Base-by-base conservation (phyloP, 64 coral and sea anemone species). In the Astreopora myriophthalma region DNA sequence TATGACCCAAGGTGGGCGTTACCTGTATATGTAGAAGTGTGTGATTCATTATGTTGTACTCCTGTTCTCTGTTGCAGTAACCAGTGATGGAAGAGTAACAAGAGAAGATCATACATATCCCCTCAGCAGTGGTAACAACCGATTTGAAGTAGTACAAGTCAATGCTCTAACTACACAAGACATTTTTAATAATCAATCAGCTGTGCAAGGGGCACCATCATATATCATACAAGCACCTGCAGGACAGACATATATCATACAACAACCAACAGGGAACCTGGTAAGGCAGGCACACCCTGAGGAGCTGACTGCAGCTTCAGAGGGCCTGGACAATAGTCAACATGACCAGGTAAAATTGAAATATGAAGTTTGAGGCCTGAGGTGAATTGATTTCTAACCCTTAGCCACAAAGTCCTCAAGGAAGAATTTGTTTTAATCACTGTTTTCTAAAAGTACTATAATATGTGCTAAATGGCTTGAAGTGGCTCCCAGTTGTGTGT, bases 221-320 rank as follows among this genome's bases (percentile, higher is more conserved):
- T 96, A 94, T 40, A 96, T 96, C 14, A 94, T 96, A 51, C 95
- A 96, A 39, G 85, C 95, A 29, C 77, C 89, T 34, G 63, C 95
- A 44, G 95, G 91, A 37, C 91, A 96, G 86, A 96, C 95, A 3
- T 96, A 96, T 65, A 96, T 96, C 32, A 96, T 96, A 73, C 95
- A 96, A 19, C 92, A 93, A 39, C 91, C 95, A 12, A 34, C 95
- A 6, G 73, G 90, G 31, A 86, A 84, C 24, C 80, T 93, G 23
- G 87, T 96, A n/a, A 96, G 94, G 66, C 86, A 89, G 58, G 40
- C 84, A 20, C 66, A 86, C 42, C 58, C 33, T 27, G 57, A 26
- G 6, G 92, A 94, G 42, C 64, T 94, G 6, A 64, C 92, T 0
- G 36, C 68, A 49, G 75, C 58, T 48, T 66, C 92, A 13, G 85